Conservation (phyloP, 2,113 vertebrate species). For the Tragelaphus strepsiceros region DNA sequence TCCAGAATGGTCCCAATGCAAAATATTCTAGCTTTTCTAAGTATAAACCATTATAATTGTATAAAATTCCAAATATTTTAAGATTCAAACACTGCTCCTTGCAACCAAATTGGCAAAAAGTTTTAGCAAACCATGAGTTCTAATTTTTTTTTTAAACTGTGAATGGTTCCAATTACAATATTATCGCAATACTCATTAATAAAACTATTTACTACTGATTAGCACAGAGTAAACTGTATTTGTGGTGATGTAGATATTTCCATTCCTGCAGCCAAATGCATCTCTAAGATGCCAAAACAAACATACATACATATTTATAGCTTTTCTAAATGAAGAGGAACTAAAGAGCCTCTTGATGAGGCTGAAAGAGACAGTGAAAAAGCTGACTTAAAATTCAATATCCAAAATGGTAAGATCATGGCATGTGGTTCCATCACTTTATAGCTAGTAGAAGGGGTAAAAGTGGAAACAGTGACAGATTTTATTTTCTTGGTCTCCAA, state of each 20-base stretch:
- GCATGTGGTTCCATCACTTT: neutral
- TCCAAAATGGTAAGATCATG: neutral
- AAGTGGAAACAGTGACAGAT: neutral
- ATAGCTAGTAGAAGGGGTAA: neutral
- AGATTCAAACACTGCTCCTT: neutral
- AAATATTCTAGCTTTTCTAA: neutral
- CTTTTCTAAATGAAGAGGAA: neutral
- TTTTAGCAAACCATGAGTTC: neutral
- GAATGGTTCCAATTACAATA: neutral
- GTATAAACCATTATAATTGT: neutral
- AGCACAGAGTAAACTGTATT: neutral
- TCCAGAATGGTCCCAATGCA: neutral
- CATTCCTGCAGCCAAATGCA: neutral
- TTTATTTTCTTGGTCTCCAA: neutral
- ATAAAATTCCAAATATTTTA: neutral
- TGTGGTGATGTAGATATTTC: neutral
- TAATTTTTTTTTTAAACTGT: neutral
- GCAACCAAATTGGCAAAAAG: neutral
- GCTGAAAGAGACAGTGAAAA: neutral
- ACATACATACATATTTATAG: neutral
- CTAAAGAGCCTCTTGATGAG: neutral
- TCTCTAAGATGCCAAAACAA: neutral
- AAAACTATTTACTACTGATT: neutral
- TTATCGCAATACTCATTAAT: neutral
- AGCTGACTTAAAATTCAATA: neutral